Base-by-base conservation (phyloP, 2,888 invertebrate genomes). In the Rhagonycha lutea region DNA sequence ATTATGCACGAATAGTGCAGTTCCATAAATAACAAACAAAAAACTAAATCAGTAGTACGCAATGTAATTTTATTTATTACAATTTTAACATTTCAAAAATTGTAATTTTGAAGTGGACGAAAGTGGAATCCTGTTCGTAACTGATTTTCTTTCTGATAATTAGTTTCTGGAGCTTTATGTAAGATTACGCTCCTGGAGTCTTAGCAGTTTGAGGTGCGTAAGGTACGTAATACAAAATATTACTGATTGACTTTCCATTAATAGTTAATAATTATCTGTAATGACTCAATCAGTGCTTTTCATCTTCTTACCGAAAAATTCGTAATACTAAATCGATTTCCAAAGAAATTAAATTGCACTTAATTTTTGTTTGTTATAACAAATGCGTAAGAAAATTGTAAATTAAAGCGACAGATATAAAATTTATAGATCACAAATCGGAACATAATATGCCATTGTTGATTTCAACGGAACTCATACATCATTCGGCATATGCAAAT, bases 401-500 rank as follows among this genome's bases (percentile, higher is more conserved):
- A 85, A 85, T 85, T 86, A 84, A 86, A 84, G 84, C 83, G 84
- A 80, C 83, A 78, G 81, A 82, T 80, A 80, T 80, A 81, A 80
- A 84, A 85, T 85, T 85, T 85, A 85, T 86, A 85, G 86, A 84
- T 85, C 83, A 80, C 83, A 84, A 83, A 85, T 85, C 84, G 86
- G 85, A 85, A 86, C 85, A 86, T 86, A 86, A 87, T 87, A 86
- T 85, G 85, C 85, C 85, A 83, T 83, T 87, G 87, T 87, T 86
- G 86, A 86, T 86, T 86, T 84, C 86, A 79, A 80, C 83, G 86
- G 84, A 86, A 85, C 83, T 83, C 86, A 84, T 87, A 85, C 84
- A 87, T 87, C 87, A 87, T 87, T 84, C 86, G 85, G 85, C 86
- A 86, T 85, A 87, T 87, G 87, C 86, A 86, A 87, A 87, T 86